Conservation (phyloP, 1,140 invertebrate genomes). For the Samia ricini region DNA sequence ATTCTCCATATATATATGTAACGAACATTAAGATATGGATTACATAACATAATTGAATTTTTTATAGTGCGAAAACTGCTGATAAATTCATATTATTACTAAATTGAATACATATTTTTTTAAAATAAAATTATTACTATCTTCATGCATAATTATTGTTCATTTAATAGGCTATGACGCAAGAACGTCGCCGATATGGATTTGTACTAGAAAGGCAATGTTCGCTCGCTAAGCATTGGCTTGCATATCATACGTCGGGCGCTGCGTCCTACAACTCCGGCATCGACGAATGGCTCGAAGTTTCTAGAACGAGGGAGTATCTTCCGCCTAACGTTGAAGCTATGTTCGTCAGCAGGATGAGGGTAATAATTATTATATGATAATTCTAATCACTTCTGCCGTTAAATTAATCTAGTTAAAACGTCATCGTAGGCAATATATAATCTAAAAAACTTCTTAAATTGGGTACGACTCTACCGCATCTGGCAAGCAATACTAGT, state of each 20-base stretch:
- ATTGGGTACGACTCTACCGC: too few relatives aligned
- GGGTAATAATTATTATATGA: conserved; percentile 47
- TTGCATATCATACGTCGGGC: conserved; percentile 90
- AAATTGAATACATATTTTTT: too few relatives aligned
- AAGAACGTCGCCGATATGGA: conserved; percentile 94
- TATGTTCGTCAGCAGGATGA: conserved; percentile 87
- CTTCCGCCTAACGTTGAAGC: conserved; percentile 89
- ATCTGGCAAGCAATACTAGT: too few relatives aligned
- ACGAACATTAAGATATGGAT: too few relatives aligned
- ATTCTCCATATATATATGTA: too few relatives aligned
- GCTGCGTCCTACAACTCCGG: conserved; percentile 87
- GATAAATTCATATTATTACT: too few relatives aligned
- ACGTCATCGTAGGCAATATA: too few relatives aligned
- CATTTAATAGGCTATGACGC: conserved; percentile 89
- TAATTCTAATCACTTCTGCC: background rate
- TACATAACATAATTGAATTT: too few relatives aligned
- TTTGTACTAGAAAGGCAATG: conserved; percentile 95
- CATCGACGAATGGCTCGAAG: conserved; percentile 92
- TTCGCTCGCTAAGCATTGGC: conserved; percentile 94
- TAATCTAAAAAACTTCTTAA: too few relatives aligned
- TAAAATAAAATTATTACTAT: too few relatives aligned
- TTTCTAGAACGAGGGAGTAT: conserved; percentile 90
- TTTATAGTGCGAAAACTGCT: too few relatives aligned
- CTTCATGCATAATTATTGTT: background rate
- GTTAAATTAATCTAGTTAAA: too few relatives aligned